Evolutionary conservation across 2,113 vertebrate species (phyloP).

Genomic region (Psilopsiagon aymara): DNA sequence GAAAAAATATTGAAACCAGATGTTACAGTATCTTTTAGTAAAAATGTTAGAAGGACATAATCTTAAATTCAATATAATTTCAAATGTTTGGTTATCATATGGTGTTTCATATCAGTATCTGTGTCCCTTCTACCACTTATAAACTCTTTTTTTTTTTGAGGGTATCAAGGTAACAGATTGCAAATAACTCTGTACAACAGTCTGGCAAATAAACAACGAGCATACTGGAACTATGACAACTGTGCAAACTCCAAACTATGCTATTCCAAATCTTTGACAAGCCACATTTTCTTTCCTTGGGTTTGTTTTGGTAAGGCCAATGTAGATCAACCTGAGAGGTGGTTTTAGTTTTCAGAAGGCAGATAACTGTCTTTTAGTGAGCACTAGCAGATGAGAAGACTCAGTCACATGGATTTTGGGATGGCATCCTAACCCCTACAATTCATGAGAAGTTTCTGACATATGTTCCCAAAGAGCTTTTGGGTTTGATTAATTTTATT

Average conservation of each 20-base stretch:
- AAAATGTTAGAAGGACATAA: not conserved
- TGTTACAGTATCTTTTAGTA: not conserved
- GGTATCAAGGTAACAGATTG: not conserved
- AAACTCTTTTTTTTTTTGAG: not conserved
- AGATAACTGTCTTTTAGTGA: not conserved
- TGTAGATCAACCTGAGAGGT: not conserved
- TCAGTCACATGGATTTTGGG: not conserved
- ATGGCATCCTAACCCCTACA: not conserved
- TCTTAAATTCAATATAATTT: not conserved
- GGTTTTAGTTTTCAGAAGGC: not conserved
- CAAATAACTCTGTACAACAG: not conserved
- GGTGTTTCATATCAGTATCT: not conserved
- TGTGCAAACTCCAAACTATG: not conserved
- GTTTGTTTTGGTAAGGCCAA: not conserved
- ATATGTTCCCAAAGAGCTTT: not conserved
- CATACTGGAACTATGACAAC: not conserved
- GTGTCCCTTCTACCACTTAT: not conserved
- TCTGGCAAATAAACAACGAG: not conserved
- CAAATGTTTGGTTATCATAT: not conserved
- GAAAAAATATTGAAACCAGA: not conserved
- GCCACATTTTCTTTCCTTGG: not conserved
- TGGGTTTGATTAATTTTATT: not conserved
- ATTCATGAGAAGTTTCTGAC: not conserved
- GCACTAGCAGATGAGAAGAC: not conserved
- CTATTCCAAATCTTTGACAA: not conserved